Percentiles rank a stretch among this genome's conserved stretches.
Evolutionary conservation across 2,888 invertebrate genomes (phyloP).

Genomic region (Dexiosoma caninum): DNA sequence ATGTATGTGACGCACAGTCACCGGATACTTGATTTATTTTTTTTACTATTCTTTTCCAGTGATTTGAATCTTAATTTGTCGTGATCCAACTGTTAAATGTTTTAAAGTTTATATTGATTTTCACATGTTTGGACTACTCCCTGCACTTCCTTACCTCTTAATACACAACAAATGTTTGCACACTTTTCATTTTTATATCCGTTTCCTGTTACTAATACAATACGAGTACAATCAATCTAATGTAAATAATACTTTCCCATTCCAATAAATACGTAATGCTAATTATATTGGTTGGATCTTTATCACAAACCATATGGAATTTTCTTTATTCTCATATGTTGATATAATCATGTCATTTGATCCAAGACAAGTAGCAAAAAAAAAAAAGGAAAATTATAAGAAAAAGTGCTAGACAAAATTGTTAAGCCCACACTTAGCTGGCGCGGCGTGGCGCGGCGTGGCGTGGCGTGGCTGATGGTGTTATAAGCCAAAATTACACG

Average conservation of each 20-base stretch:
- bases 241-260: background rate
- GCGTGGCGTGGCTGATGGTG: constrained; percentile 32
- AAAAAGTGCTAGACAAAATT: background rate
- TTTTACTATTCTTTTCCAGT: too few species aligned
- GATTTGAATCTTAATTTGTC: too few species aligned
- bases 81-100: too few species aligned
- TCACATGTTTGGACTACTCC: background rate
- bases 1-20: too few species aligned
- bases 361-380: background rate
- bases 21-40: too few species aligned
- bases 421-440: constrained; percentile 9
- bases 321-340: background rate
- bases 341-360: constrained; percentile 22
- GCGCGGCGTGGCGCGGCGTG: too few species aligned
- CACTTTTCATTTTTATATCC: too few species aligned
- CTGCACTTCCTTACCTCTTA: too few species aligned
- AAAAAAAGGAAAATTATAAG: too few species aligned
- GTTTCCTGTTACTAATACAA: background rate
- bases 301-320: background rate
- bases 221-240: background rate
- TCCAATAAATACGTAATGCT: constrained; percentile 11
- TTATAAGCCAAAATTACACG: constrained; percentile 12
- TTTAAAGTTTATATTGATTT: too few species aligned
- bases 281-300: constrained; percentile 15
- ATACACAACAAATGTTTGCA: too few species aligned